A percentile compares a stretch with the other conserved stretches of the same genome.
Evolutionary conservation across 2,797 vertebrate genomes (phyloP).

Genomic region (Hafferia zeledoni): DNA sequence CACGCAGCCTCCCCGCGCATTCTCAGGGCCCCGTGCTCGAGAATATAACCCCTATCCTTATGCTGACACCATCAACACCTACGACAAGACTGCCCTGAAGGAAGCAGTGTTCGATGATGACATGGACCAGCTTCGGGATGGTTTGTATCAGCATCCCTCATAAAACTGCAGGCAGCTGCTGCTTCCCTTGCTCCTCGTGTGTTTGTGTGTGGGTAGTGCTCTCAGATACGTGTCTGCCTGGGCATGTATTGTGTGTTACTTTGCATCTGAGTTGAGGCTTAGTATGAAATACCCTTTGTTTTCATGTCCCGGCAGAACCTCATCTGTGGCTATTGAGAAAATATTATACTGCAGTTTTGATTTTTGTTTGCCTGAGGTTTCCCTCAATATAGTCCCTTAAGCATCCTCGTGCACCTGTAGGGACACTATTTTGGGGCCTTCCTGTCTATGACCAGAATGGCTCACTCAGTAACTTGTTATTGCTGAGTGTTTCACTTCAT

Average conservation of each 20-base stretch:
- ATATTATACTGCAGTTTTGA: background rate
- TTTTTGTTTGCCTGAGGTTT: background rate
- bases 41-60: conserved; percentile 93
- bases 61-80: conserved; percentile 88
- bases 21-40: conserved; percentile 86
- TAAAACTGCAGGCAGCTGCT: background rate
- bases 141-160: conserved; percentile 77
- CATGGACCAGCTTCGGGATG: conserved; percentile 95
- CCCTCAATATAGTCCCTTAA: background rate
- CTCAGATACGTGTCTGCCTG: background rate
- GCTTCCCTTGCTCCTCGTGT: background rate
- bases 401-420: background rate
- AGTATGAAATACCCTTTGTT: background rate
- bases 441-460: background rate
- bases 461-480: background rate
- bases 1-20: conserved; percentile 91
- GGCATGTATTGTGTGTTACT: background rate
- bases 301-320: background rate
- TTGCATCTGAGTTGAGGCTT: background rate
- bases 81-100: conserved; percentile 95
- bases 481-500: background rate
- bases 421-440: background rate
- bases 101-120: conserved; percentile 98
- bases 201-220: background rate
- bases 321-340: background rate